These are phyloP conservation scores for Tipula helvola DNA, from an alignment of 2,888 invertebrate genomes.

Conservation along the genomic window DNA sequence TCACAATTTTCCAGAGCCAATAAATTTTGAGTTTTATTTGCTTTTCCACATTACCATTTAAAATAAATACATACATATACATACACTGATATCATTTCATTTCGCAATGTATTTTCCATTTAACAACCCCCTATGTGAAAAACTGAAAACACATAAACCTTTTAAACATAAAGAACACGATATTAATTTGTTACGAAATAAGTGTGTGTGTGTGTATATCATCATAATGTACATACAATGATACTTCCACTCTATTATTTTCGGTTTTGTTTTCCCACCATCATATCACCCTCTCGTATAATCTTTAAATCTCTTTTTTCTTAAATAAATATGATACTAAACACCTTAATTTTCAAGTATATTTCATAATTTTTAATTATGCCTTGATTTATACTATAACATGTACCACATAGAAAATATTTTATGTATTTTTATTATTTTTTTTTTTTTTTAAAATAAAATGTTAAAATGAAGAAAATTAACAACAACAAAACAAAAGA, in stretches of 20 bases:
- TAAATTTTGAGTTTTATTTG: background rate
- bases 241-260: background rate
- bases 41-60: background rate
- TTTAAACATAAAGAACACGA: background rate
- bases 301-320: background rate
- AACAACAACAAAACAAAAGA: background rate
- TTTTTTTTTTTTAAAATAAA: no score
- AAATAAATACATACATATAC: background rate
- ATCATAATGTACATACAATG: background rate
- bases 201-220: background rate
- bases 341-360: constrained; percentile 4
- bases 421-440: background rate
- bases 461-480: background rate
- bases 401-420: background rate
- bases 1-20: background rate
- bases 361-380: background rate
- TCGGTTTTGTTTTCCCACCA: background rate
- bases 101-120: background rate
- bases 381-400: background rate
- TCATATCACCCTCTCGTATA: background rate
- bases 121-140: background rate
- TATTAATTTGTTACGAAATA: background rate
- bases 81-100: background rate
- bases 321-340: background rate
- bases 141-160: background rate